Percentiles rank a stretch among this genome's conserved stretches.
These are phyloP conservation scores for Cottoperca gobio DNA, from an alignment of 2,797 vertebrate species.

Conservation along the genomic window DNA sequence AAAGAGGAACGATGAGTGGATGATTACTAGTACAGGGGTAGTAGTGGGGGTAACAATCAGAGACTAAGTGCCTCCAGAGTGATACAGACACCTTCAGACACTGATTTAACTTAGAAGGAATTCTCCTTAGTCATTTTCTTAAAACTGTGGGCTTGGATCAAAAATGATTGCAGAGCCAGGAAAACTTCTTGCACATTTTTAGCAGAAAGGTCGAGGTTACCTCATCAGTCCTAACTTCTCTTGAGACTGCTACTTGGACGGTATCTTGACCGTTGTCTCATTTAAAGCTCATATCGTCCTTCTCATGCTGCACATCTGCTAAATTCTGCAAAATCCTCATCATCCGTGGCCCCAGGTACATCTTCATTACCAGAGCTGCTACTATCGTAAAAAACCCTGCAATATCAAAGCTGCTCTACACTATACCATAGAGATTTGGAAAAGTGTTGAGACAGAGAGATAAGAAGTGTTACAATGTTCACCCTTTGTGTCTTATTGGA, in stretches of 20 bases:
- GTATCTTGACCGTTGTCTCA: background rate
- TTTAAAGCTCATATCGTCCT: background rate
- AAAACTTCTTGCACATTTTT: background rate
- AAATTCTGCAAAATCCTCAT: background rate
- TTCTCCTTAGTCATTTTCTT: constrained; percentile 10
- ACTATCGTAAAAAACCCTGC: background rate
- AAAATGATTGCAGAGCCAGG: background rate
- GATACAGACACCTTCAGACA: constrained; percentile 18
- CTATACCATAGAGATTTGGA: too few species aligned
- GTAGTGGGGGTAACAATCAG: constrained; percentile 34
- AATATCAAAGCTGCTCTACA: background rate
- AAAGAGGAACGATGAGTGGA: constrained; percentile 25
- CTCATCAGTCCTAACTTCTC: background rate
- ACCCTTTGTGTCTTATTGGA: too few species aligned
- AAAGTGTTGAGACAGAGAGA: too few species aligned
- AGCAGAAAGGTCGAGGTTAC: background rate
- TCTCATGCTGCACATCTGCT: too few species aligned
- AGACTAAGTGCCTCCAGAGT: constrained; percentile 13
- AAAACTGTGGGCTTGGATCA: constrained; percentile 1
- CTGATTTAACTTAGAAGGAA: constrained; percentile 12
- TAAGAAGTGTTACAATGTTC: too few species aligned
- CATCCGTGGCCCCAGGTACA: background rate
- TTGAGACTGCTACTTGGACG: background rate
- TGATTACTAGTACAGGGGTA: constrained; percentile 40
- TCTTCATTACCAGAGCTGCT: background rate